phyloP scores from a whole-genome alignment of 2,888 invertebrate genomes.

The Apamea epomidion region DNA sequence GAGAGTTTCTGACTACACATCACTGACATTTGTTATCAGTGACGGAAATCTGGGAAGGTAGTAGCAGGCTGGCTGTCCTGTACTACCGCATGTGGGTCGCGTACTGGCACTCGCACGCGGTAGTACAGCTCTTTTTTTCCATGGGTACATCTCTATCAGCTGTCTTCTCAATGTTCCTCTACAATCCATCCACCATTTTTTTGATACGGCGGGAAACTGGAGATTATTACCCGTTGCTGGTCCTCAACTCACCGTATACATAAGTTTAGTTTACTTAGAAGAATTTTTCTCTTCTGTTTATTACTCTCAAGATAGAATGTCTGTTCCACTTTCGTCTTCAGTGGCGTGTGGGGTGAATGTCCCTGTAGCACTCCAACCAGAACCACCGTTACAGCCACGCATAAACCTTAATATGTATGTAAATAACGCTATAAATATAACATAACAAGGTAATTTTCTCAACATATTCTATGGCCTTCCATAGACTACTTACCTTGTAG shows the following conservation, averaged over 20 bases:
- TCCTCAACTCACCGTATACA: not conserved
- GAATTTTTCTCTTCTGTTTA: not conserved
- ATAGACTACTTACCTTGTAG: not conserved
- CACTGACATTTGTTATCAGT: not conserved
- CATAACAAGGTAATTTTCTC: conserved; percentile 1
- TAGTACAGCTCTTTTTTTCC: not conserved
- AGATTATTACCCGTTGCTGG: not conserved
- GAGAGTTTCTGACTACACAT: not conserved
- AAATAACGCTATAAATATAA: conserved; percentile 27
- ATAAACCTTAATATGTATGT: conserved; percentile 29
- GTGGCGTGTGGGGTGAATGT: conserved; percentile 41
- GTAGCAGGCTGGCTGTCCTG: not conserved
- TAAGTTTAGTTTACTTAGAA: not conserved
- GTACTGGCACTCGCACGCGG: too few relatives aligned
- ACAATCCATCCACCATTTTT: not conserved
- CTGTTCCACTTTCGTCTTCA: conserved; percentile 32
- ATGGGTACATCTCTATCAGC: not conserved
- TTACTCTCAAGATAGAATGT: conserved; percentile 23
- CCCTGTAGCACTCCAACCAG: conserved; percentile 22
- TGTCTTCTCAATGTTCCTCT: not conserved
- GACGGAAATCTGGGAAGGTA: not conserved
- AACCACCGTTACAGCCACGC: conserved; percentile 32
- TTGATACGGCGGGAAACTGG: too few relatives aligned
- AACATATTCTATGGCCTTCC: not conserved
- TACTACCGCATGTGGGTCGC: not conserved